These are phyloP conservation scores for Biston betularia DNA, from an alignment of 2,888 invertebrate species.

Conservation along the genomic window DNA sequence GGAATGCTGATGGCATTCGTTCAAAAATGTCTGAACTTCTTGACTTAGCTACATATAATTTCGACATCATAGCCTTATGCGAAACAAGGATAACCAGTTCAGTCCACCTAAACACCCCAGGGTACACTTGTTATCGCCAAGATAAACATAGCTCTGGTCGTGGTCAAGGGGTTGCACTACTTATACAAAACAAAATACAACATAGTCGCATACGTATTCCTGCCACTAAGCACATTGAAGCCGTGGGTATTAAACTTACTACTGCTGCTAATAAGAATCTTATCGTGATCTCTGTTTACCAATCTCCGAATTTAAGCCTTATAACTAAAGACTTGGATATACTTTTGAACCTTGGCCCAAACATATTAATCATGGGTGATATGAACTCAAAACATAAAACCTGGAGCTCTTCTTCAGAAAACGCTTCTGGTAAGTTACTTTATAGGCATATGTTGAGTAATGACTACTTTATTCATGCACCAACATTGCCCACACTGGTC, in stretches of 20 bases:
- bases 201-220: slow-evolving; percentile 11
- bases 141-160: slow-evolving; percentile 17
- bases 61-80: slow-evolving; percentile 21
- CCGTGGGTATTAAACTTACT: slow-evolving; percentile 12
- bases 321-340: slow-evolving; percentile 5
- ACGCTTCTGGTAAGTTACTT: slow-evolving; percentile 5
- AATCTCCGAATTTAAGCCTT: slow-evolving; percentile 21
- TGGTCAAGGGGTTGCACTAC: slow-evolving; percentile 22
- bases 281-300: slow-evolving; percentile 21
- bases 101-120: slow-evolving; percentile 4
- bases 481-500: slow-evolving; percentile 5
- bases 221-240: slow-evolving; percentile 13
- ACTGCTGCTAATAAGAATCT: background rate
- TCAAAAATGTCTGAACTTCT: slow-evolving; percentile 20
- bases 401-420: slow-evolving; percentile 12
- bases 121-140: slow-evolving; percentile 10
- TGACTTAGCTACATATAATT: slow-evolving; percentile 7
- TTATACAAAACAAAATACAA: slow-evolving; percentile 12
- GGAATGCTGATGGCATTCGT: slow-evolving; percentile 33
- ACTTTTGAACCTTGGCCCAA: background rate
- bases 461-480: slow-evolving; percentile 15
- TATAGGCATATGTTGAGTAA: slow-evolving; percentile 16
- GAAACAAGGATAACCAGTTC: slow-evolving; percentile 18
- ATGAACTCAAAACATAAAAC: slow-evolving; percentile 3
- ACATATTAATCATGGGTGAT: slow-evolving; percentile 13